phyloP scores from a whole-genome alignment of 1,140 invertebrate genomes.

The Zaprionus kolodkinae region DNA sequence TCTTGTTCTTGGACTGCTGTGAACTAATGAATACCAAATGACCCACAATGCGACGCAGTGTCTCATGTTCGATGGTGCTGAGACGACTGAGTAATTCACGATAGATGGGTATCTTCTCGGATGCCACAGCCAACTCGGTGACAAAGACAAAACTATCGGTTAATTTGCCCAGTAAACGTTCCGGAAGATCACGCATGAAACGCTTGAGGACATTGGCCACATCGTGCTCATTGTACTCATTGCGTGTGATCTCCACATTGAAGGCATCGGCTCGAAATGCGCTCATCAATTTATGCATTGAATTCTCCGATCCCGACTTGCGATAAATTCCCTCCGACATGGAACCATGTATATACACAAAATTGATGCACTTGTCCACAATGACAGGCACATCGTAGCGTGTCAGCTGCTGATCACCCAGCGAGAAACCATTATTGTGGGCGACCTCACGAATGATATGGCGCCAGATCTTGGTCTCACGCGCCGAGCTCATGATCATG shows the following conservation, averaged over 20 bases:
- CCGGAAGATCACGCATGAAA: conserved; percentile 92
- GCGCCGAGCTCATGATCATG: conserved; percentile 88
- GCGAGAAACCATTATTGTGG: conserved; percentile 89
- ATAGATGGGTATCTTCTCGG: conserved; percentile 86
- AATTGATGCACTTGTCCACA: conserved; percentile 95
- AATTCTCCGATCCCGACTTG: conserved; percentile 90
- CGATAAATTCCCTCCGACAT: conserved; percentile 94
- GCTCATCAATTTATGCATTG: conserved; percentile 90
- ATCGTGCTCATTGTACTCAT: conserved; percentile 92
- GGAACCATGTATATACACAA: conserved; percentile 93
- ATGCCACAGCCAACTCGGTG: conserved; percentile 85
- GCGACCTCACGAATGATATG: conserved; percentile 90
- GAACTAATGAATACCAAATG: conserved; percentile 92
- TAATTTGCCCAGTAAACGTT: conserved; percentile 87
- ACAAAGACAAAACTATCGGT: conserved; percentile 84
- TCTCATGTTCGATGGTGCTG: conserved; percentile 89
- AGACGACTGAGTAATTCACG: conserved; percentile 88
- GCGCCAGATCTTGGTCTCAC: conserved; percentile 89
- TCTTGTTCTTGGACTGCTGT: conserved; percentile 90
- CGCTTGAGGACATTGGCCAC: conserved; percentile 93
- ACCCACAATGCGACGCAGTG: conserved; percentile 89
- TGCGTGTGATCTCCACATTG: conserved; percentile 90
- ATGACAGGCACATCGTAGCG: conserved; percentile 94
- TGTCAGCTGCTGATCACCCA: conserved; percentile 94
- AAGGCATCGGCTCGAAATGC: conserved; percentile 92